Evolutionary conservation across 2,113 vertebrate species (phyloP), one percentile per base, ranked within the genome.

Genomic region (Amphilophus citrinellus): DNA sequence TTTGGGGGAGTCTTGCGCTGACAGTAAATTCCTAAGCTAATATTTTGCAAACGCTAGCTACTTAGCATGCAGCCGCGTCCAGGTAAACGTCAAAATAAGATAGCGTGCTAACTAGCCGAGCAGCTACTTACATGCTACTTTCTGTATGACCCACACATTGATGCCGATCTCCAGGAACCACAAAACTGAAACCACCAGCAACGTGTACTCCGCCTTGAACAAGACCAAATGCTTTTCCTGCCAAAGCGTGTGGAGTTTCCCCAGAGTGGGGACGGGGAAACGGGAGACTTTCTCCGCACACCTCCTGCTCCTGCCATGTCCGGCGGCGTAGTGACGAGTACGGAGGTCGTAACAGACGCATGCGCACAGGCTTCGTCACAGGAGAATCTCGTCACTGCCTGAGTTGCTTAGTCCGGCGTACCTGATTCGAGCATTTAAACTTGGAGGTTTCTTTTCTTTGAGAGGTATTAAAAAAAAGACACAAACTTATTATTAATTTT

Each of bases 91-190:
- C 5, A 68, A 39, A 61, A 47, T 59, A 56, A 71, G 3, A 5
- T 80, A 91, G 89, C 91, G 63, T 93, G 93, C 90, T 93, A 94
- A 79, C 87, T 93, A 92, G 87, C 86, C 37, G 39, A 4, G 27
- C 8, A 77, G 82, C 76, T 91, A 98, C 98, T 99, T 96, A 99
- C 98, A 98, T 44, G 97, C 95, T 79, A 98, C 98, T 96, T 97
- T 97, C 73, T 96, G 97, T 91, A 99, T 98, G 94, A 99, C 98
- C 97, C 97, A 99, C 68, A 97, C 90, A 91, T 97, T 97, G 93
- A 99, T 96, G 44, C 96, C 97, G 92, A 98, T 96, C 95, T 99
- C 98, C 85, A 98, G 89, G 80, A 97, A 84, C 97, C 98, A 99
- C 88, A 99, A 94, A 57, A 97, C 93, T 27, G 97, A 95, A 68